Conservation (phyloP, 2,888 invertebrate genomes). For the Polyommatus icarus region DNA sequence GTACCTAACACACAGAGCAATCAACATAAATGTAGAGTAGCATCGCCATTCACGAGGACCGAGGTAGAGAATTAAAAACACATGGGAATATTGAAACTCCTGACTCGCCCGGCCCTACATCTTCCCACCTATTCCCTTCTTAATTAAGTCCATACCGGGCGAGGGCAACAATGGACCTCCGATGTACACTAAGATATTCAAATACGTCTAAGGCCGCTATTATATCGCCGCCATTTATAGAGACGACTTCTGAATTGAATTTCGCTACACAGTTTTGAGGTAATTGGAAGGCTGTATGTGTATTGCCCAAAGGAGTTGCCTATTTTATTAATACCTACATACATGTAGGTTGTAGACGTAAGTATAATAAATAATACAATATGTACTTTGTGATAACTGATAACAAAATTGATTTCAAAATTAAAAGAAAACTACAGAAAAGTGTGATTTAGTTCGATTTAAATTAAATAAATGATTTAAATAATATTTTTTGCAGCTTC, state of each 20-base stretch:
- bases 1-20: neutral
- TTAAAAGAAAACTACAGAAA: too few species aligned
- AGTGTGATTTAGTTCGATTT: too few species aligned
- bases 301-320: conserved; percentile 22
- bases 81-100: conserved; percentile 32
- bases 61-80: conserved; percentile 15
- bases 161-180: conserved; percentile 71
- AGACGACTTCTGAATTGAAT: conserved; percentile 50
- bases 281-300: conserved; percentile 43
- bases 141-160: conserved; percentile 80
- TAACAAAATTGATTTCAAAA: too few species aligned
- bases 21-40: conserved; percentile 3
- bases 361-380: too few species aligned
- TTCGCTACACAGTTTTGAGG: conserved; percentile 44
- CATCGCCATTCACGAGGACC: conserved; percentile 5
- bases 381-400: too few species aligned
- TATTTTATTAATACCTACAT: neutral
- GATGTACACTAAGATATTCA: conserved; percentile 78
- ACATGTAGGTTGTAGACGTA: too few species aligned
- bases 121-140: conserved; percentile 70
- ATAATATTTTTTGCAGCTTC: too few species aligned
- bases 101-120: conserved; percentile 52
- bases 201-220: conserved; percentile 76
- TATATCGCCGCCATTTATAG: conserved; percentile 69
- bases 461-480: too few species aligned